A percentile compares a stretch with the other conserved stretches of the same genome.
Evolutionary conservation across 2,113 vertebrate genomes (phyloP).

Genomic region (Brachyistius frenatus): DNA sequence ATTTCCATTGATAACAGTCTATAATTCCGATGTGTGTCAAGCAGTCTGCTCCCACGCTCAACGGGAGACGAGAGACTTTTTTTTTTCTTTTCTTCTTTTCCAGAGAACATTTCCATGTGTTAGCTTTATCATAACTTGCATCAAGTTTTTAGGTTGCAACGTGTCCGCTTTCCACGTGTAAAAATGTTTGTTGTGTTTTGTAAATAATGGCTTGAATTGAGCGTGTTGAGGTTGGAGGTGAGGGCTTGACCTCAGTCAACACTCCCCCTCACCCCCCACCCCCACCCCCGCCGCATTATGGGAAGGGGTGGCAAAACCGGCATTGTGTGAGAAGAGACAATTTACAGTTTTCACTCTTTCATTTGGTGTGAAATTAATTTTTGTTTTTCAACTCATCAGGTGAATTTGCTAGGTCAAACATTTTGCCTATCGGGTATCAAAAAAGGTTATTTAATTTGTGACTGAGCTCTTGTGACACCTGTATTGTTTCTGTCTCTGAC

Average conservation of each 20-base stretch:
- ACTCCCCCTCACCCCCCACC: too few relatives aligned
- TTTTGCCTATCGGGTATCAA: conserved; percentile 68
- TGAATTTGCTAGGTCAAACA: conserved; percentile 65
- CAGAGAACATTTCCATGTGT: conserved; percentile 90
- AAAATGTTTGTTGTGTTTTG: conserved; percentile 94
- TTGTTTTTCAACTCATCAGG: conserved; percentile 62
- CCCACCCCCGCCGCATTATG: conserved; percentile 42
- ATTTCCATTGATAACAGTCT: conserved; percentile 43
- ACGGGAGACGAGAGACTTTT: conserved; percentile 10
- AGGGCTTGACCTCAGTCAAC: conserved; percentile 36
- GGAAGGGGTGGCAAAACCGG: conserved; percentile 21
- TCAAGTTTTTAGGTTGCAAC: conserved; percentile 96
- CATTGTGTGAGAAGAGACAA: conserved; percentile 81
- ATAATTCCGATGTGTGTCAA: conserved; percentile 43
- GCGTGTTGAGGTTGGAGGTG: conserved; percentile 80
- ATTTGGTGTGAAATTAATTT: conserved; percentile 84
- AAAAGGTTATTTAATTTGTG: conserved; percentile 69
- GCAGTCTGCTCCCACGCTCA: conserved; percentile 40
- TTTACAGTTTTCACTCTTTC: conserved; percentile 80
- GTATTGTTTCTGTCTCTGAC: conserved; percentile 64
- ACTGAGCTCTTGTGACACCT: conserved; percentile 71
- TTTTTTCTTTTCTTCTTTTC: conserved; percentile 38
- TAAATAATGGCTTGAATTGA: conserved; percentile 89
- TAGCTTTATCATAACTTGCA: conserved; percentile 98
- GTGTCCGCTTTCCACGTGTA: conserved; percentile 91